Evolutionary conservation across 1,140 invertebrate genomes (phyloP), one percentile per base, ranked within the genome.

Genomic region (Adoxophyes honmai): DNA sequence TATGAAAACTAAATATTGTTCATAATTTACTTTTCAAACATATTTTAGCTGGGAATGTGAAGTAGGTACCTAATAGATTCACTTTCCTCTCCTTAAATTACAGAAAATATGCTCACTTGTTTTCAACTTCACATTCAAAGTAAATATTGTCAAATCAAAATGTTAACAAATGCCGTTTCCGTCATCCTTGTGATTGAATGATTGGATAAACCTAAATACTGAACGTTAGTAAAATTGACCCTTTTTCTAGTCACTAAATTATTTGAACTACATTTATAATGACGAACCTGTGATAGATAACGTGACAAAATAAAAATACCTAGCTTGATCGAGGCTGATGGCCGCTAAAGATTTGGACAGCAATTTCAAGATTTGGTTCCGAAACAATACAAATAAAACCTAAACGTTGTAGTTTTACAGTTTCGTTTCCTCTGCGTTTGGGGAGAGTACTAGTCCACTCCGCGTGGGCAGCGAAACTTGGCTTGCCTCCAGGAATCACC

Each of bases 261-360:
- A 28, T 28, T 28, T 3, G 2, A 28, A 28, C 21, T 28, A 28
- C 21, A 28, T 28, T 28, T 62, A 53, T 62, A 37, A 59, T 57
- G 64, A 67, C 65, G 67, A 59, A 62, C 67, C 62, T 67, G 64
- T 64, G 59, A 68, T 73, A 73, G 21, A 28, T 6, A 60, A 64
- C 62, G 57, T 39, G 64, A 71, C 64, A 66, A 69, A 66, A 70
- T 73, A 78, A 79, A 81, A 81, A 81, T 81, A 81, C 66, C 64
- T 81, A 79, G 62, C 66, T 64, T 57, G 62, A 66, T 76, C 75
- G 70, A 74, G 69, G 68, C 73, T 76, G 73, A 77, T 75, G 65
- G 67, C 58, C 61, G 36, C 59, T 68, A 59, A 64, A 75, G 78
- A 81, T 83, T 81, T 83, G 78, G 80, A 75, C 75, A 76, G 79